Evolutionary conservation across 2,888 invertebrate species (phyloP), one percentile per base, ranked within the genome.

Genomic region (Orchesellides sinensis): DNA sequence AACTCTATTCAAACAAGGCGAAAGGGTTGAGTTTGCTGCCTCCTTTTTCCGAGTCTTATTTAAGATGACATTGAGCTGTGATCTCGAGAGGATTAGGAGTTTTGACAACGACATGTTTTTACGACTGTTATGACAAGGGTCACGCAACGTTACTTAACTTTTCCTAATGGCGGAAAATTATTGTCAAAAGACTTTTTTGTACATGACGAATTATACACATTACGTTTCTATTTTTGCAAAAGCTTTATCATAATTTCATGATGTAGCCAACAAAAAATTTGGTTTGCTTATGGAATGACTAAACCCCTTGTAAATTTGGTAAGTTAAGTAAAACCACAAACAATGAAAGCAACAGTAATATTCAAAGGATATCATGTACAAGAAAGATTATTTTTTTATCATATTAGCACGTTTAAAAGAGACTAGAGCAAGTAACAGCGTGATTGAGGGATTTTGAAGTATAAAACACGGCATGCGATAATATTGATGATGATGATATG

Each of bases 21-120:
- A n/a, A n/a, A n/a, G n/a, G n/a, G n/a, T n/a, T n/a, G n/a, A n/a
- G n/a, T n/a, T n/a, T n/a, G n/a, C 49, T 23, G 14, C 21, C 21
- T 12, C 54, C 25, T 25, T 54, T 54, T 54, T 14, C 54, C 25
- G 23, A 54, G 54, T 8, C 54, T 21, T 54, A 66, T 77, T 77
- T 49, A 61, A 59, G 70, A 19, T 79, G 79, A 79, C 79, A 79
- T 79, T 79, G 79, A 79, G 79, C 69, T 32, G n/a, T n/a, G 61
- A 78, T 68, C 49, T 32, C 35, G n/a, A 49, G 6, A 21, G 49
- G 61, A 32, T 61, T 61, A 19, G 29, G 6, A 61, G n/a, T n/a
- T 19, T 61, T 32, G 61, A 49, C 49, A 49, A 49, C 49, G 49
- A 49, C 54, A 54, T 54, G 54, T 54, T 25, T 54, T 54, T 54